A percentile compares a stretch with the other conserved stretches of the same genome.
Evolutionary conservation across 2,888 invertebrate genomes (phyloP).

Genomic region (Cheilosia vernalis): DNA sequence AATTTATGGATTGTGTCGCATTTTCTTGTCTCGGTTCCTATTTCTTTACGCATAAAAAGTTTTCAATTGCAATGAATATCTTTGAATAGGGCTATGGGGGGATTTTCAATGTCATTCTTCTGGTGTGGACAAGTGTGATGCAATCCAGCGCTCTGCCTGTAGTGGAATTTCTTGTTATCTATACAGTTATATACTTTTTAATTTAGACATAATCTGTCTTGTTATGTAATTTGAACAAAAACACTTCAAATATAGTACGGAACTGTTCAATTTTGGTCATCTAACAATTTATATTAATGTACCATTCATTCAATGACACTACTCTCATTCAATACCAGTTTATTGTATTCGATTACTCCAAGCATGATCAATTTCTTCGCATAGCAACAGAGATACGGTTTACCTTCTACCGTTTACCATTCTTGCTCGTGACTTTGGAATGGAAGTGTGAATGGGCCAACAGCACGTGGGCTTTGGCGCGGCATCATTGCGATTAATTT

Average conservation of each 20-base stretch:
- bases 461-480: background rate
- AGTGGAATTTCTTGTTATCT: constrained; percentile 7
- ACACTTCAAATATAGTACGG: background rate
- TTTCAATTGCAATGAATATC: constrained; percentile 12
- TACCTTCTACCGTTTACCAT: too few species aligned
- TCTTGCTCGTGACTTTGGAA: background rate
- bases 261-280: background rate
- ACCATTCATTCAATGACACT: too few species aligned
- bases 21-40: background rate
- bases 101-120: constrained; percentile 29
- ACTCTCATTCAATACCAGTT: constrained; percentile 5
- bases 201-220: background rate
- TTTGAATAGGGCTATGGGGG: background rate
- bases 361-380: constrained; percentile 16
- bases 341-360: background rate
- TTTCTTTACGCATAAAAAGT: background rate
- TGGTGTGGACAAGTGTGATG: constrained; percentile 4
- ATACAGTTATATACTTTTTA: constrained; percentile 13
- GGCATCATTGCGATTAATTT: background rate
- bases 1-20: constrained; percentile 20
- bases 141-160: background rate
- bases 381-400: constrained; percentile 43
- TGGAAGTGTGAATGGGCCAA: constrained; percentile 1
- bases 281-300: background rate
- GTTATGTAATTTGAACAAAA: constrained; percentile 35